Evolutionary conservation across 2,888 invertebrate species (phyloP).

Genomic region (Pachymerium ferrugineum): DNA sequence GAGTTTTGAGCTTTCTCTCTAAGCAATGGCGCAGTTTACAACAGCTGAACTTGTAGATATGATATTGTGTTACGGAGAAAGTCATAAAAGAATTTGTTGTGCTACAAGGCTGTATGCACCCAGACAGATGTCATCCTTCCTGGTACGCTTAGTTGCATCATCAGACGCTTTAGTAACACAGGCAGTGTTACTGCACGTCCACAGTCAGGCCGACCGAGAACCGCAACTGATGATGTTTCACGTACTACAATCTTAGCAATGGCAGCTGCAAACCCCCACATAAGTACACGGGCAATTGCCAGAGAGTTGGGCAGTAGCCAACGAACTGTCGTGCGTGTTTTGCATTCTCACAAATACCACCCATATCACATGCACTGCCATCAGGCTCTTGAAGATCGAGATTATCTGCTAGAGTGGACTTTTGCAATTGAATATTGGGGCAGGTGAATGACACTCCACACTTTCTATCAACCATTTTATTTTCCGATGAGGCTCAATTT

Average conservation of each 20-base stretch:
- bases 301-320: neutral
- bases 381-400: neutral
- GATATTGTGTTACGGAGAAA: too few species aligned
- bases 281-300: neutral
- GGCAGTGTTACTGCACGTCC: neutral
- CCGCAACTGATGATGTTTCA: neutral
- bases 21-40: too few species aligned
- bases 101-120: too few species aligned
- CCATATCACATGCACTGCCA: slow-evolving; percentile 20
- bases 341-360: neutral
- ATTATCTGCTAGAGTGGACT: neutral
- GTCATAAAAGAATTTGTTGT: too few species aligned
- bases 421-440: neutral
- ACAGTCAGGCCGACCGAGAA: neutral
- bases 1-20: too few species aligned
- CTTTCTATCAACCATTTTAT: neutral
- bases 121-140: too few species aligned
- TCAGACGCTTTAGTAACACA: neutral
- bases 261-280: slow-evolving; percentile 27
- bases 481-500: slow-evolving; percentile 20
- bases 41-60: too few species aligned
- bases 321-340: neutral
- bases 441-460: neutral
- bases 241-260: neutral
- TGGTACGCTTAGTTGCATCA: too few species aligned